Conservation (phyloP, 2,797 vertebrate genomes). For the Nannoperca australis region DNA sequence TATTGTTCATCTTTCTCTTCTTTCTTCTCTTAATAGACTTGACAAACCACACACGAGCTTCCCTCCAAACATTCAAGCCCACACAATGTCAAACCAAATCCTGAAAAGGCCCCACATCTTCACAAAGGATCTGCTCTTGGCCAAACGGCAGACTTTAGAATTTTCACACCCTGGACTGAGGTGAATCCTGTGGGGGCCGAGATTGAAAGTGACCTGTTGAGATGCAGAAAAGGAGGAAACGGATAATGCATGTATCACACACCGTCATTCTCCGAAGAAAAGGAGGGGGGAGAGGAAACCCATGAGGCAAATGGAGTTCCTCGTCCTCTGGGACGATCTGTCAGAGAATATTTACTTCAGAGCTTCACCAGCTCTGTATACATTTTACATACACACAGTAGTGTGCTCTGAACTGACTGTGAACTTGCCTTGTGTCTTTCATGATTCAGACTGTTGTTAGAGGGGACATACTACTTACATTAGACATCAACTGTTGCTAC, state of each 20-base stretch:
- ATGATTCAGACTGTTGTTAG: slow-evolving; percentile 30
- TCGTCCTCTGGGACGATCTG: slow-evolving; percentile 63
- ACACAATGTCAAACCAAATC: slow-evolving; percentile 17
- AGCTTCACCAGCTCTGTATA: slow-evolving; percentile 42
- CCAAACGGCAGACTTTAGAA: slow-evolving; percentile 31
- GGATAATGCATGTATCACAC: slow-evolving; percentile 58
- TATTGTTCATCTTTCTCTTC: neutral
- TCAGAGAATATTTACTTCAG: slow-evolving; percentile 47
- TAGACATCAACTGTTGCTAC: slow-evolving; percentile 46
- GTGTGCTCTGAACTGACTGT: slow-evolving; percentile 69
- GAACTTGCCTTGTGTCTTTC: slow-evolving; percentile 61
- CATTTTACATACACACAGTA: slow-evolving; percentile 54
- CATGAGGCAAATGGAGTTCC: slow-evolving; percentile 68
- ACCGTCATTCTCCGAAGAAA: slow-evolving; percentile 31
- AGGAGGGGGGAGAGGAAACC: slow-evolving; percentile 27
- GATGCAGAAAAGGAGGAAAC: slow-evolving; percentile 10
- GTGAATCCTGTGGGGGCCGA: slow-evolving; percentile 34
- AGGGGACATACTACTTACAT: slow-evolving; percentile 34
- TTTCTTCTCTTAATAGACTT: slow-evolving; percentile 50
- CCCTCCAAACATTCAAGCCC: slow-evolving; percentile 21
- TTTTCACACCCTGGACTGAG: slow-evolving; percentile 32
- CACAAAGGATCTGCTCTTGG: slow-evolving; percentile 14
- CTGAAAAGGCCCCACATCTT: slow-evolving; percentile 2
- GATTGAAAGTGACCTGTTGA: slow-evolving; percentile 46
- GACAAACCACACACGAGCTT: slow-evolving; percentile 24